These are phyloP conservation scores for Netelia inedita DNA, from an alignment of 2,888 invertebrate species.

Conservation along the genomic window DNA sequence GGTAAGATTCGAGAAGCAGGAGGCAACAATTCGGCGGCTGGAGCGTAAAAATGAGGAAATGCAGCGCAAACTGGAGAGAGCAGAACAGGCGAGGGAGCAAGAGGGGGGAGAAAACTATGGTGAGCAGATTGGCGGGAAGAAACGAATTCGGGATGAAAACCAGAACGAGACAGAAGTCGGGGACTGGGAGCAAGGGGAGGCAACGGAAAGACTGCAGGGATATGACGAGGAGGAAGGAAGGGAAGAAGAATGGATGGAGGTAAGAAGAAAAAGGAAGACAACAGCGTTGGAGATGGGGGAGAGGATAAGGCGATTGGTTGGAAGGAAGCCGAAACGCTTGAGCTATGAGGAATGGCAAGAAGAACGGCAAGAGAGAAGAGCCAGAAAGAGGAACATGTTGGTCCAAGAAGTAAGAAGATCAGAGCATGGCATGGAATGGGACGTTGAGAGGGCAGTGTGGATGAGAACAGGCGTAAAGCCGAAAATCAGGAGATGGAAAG, in stretches of 20 bases:
- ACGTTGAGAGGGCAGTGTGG: neutral
- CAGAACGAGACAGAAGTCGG: too few relatives aligned
- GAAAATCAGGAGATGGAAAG: neutral
- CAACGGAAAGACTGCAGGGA: too few relatives aligned
- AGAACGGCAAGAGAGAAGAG: conserved; percentile 7
- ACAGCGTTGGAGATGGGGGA: too few relatives aligned
- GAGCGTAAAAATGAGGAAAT: neutral
- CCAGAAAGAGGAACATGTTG: neutral
- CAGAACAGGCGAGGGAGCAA: too few relatives aligned
- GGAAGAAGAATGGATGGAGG: neutral
- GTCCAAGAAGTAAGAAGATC: neutral
- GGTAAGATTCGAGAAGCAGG: neutral
- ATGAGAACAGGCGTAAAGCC: neutral
- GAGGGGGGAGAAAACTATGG: too few relatives aligned
- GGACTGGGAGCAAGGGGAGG: neutral
- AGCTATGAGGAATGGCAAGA: neutral
- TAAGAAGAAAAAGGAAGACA: neutral
- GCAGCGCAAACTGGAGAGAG: neutral
- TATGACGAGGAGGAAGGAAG: neutral
- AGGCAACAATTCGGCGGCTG: neutral
- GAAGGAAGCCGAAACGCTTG: neutral
- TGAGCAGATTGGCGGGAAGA: too few relatives aligned
- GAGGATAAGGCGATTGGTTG: neutral
- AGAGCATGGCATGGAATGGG: neutral
- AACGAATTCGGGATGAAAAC: neutral